Evolutionary conservation across 2,113 vertebrate genomes (phyloP), one percentile per base, ranked within the genome.

Genomic region (Aldabrachelys gigantea): DNA sequence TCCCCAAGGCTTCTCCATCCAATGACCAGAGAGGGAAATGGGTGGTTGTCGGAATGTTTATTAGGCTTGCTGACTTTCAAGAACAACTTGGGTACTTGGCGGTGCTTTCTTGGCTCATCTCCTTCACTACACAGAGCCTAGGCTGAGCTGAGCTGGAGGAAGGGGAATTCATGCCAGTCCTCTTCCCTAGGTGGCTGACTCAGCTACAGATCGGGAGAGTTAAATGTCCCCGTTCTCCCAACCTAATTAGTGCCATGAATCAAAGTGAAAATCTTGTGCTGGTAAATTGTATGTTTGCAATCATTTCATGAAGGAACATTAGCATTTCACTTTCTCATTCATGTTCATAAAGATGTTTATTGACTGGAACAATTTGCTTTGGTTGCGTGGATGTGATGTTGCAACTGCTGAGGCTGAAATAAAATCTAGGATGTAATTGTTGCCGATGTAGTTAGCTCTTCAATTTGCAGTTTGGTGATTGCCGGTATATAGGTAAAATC

Each of bases 71-170:
- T 80, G 22, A 5, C 24, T 82, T 94, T 76, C 50, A 47, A 86
- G 82, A 41, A 25, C 57, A 88, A 21, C 27, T 10, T 75, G 41
- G 10, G 62, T 69, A n/a, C 14, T 38, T 0, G 0, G 22, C 17
- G 38, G 8, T 22, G 62, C 59, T 65, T 89, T 27, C 11, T 38
- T 88, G n/a, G 25, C 21, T 84, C 44, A 47, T 84, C 17, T 19
- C 41, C 17, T 56, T 75, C 4, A 5, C 75, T 85, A 38, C 80
- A 47, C 93, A 44, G 8, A 31, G 6, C 54, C 79, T 80, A 57
- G 47, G 88, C 41, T 31, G 88, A 25, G 52, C 47, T 53, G 38
- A 0, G 0, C 56, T 10, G 22, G 10, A 90, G 47, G 59, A 84
- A 50, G 2, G 62, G 29, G 29, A 4, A 6, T 90, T 54, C 81